phyloP scores from a whole-genome alignment of 2,113 vertebrate species.

The Herpetotheres cachinnans region DNA sequence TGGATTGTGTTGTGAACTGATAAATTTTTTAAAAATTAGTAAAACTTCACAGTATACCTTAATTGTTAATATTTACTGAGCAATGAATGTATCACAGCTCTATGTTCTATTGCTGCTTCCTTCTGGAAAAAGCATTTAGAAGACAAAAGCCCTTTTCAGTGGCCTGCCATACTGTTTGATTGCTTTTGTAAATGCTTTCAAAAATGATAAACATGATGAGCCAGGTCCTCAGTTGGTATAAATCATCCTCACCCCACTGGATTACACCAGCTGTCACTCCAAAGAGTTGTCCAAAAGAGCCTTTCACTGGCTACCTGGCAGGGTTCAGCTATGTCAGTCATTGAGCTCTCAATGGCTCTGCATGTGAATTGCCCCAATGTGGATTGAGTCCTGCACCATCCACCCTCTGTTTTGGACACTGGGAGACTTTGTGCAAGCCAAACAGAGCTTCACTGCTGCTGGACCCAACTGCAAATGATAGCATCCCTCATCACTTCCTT shows the following conservation, averaged over 20 bases:
- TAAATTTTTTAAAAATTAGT: background rate
- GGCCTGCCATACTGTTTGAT: background rate
- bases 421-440: background rate
- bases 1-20: background rate
- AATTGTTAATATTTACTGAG: background rate
- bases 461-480: background rate
- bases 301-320: background rate
- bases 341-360: background rate
- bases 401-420: accelerated
- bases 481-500: background rate
- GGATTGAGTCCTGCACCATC: background rate
- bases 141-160: background rate
- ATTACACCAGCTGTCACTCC: background rate
- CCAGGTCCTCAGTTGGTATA: background rate
- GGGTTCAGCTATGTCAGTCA: background rate
- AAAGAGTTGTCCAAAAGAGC: background rate
- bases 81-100: background rate
- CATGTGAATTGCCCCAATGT: accelerated
- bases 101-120: background rate
- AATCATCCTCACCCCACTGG: background rate
- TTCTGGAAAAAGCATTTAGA: background rate
- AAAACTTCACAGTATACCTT: background rate
- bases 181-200: background rate
- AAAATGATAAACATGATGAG: background rate
- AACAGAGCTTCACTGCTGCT: background rate